Evolutionary conservation across 2,113 vertebrate species (phyloP), one percentile per base, ranked within the genome.

Genomic region (Cinclus cinclus): DNA sequence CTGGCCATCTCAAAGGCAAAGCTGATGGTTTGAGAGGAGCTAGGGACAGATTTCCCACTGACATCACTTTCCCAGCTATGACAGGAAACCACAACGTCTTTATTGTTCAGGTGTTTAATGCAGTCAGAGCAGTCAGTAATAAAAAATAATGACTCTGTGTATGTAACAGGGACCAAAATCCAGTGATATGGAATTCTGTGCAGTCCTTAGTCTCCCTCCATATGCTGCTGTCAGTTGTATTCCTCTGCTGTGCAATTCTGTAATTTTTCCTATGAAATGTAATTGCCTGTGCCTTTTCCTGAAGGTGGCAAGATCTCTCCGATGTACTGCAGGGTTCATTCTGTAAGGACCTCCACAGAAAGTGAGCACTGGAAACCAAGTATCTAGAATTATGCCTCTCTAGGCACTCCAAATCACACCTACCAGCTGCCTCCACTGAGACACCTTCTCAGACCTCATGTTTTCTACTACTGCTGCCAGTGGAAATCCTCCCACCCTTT

Each of bases 21-120:
- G 68, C 59, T 87, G 33, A 24, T 90, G 39, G 56, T 75, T 86
- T 75, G 75, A 94, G 75, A 95, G 71, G 75, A 88, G 63, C 68
- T 59, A 59, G 84, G 75, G 53, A 91, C 67, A 94, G 69, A 91
- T 94, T 94, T 95, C 60, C 55, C 71, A 83, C 21, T 44, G 64
- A 95, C 64, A 55, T 88, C 33, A 37, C 90, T 88, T 93, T 95
- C 59, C 55, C 1, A 8, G 55, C 82, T 83, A 44, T 80, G 90
- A 70, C 87, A 94, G 93, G 90, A 96, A 96, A 96, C 68, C 59
- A 80, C 1, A 0, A 56, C 1, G 3, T 67, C 96, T 95, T 94
- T 96, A 84, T 95, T 90, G 75, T 83, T 96, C 93, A 90, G 76
- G 90, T 95, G 90, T 92, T 92, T 89, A 93, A 86, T 71, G 90